These are phyloP conservation scores for Taurulus bubalis DNA, from an alignment of 2,113 vertebrate species.

Conservation along the genomic window DNA sequence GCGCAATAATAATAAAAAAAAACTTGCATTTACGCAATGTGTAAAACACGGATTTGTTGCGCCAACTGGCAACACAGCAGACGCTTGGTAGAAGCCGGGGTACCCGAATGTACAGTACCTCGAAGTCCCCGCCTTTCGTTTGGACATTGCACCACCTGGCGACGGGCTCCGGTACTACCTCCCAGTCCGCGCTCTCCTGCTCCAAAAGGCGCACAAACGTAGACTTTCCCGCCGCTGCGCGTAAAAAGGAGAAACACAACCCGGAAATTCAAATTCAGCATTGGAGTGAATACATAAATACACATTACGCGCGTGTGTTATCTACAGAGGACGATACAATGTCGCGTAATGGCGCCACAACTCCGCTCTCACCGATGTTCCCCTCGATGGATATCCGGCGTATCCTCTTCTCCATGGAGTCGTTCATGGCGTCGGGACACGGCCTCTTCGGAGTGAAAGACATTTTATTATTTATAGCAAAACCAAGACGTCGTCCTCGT, in stretches of 20 bases:
- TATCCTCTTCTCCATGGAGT: slow-evolving; percentile 80
- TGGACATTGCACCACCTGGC: slow-evolving; percentile 97
- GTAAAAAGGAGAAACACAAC: neutral
- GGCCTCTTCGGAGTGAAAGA: slow-evolving; percentile 69
- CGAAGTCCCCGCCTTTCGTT: slow-evolving; percentile 81
- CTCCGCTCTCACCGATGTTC: slow-evolving; percentile 88
- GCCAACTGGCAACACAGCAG: too few species aligned
- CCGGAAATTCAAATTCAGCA: too few species aligned
- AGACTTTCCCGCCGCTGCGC: slow-evolving; percentile 90
- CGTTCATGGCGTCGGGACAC: slow-evolving; percentile 58
- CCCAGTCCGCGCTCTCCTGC: slow-evolving; percentile 88
- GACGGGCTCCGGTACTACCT: slow-evolving; percentile 93
- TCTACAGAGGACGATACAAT: too few species aligned
- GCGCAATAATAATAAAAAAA: too few species aligned
- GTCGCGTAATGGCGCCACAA: too few species aligned
- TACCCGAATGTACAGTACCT: slow-evolving; percentile 81
- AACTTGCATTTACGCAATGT: too few species aligned
- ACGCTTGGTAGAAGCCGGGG: too few species aligned
- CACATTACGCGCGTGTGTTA: too few species aligned
- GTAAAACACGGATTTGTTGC: too few species aligned
- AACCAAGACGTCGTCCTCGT: accelerated
- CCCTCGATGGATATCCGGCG: slow-evolving; percentile 91
- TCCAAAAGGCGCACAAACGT: slow-evolving; percentile 92
- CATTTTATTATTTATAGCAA: slow-evolving; percentile 53
- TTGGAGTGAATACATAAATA: too few species aligned